A percentile compares a stretch with the other conserved stretches of the same genome.
Conservation (phyloP, 2,888 invertebrate genomes). For the Panzeria rudis region DNA sequence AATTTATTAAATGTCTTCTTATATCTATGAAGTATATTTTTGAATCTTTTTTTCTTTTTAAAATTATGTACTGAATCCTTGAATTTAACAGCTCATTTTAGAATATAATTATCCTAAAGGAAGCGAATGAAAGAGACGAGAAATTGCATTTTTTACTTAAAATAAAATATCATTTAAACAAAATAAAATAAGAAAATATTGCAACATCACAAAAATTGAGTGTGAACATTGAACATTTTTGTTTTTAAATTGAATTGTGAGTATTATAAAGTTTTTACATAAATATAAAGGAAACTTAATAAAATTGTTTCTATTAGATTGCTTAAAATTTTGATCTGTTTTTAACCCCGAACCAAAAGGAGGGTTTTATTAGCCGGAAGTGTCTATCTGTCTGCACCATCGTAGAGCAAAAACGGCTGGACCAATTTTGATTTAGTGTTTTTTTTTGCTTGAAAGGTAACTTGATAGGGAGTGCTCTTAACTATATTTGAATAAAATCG, state of each 20-base stretch:
- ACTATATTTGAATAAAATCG: too few relatives aligned
- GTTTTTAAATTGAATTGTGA: background rate
- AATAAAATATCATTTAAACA: background rate
- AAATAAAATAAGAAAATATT: slow-evolving; percentile 17
- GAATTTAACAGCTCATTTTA: slow-evolving; percentile 17
- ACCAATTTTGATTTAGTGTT: too few relatives aligned
- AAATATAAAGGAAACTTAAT: background rate
- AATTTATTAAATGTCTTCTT: slow-evolving; percentile 25
- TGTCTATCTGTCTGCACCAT: too few relatives aligned
- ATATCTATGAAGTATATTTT: background rate
- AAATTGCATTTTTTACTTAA: background rate
- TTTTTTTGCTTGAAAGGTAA: too few relatives aligned
- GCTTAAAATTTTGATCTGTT: too few relatives aligned
- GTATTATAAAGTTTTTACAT: background rate
- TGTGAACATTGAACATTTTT: background rate
- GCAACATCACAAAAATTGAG: background rate
- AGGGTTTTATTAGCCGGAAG: too few relatives aligned
- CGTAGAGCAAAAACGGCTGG: too few relatives aligned
- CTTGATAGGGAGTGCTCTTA: too few relatives aligned
- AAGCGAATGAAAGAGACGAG: background rate
- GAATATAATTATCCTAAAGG: slow-evolving; percentile 7
- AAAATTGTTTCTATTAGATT: background rate
- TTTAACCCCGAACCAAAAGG: too few relatives aligned
- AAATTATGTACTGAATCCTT: slow-evolving; percentile 16
- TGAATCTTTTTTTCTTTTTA: background rate